phyloP scores from a whole-genome alignment of 1,140 invertebrate genomes.

The Aphaenogaster ashmeadi region DNA sequence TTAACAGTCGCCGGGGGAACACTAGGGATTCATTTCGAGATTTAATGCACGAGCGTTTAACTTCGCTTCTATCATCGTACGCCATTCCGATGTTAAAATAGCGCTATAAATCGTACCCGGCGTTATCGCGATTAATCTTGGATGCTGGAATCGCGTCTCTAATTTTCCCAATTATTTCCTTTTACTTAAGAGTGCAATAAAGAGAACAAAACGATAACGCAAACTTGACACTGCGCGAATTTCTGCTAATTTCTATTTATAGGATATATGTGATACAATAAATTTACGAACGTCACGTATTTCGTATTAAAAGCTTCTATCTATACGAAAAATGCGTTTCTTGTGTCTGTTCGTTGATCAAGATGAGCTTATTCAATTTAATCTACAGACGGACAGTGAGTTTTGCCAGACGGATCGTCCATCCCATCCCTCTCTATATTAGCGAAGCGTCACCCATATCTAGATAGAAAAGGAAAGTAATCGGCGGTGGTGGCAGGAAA shows the following conservation, averaged over 20 bases:
- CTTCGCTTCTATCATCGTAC: constrained; percentile 9
- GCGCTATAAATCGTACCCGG: constrained; percentile 13
- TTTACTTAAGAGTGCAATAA: not conserved
- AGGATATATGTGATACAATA: not conserved
- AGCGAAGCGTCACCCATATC: constrained; percentile 9
- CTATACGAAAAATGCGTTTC: not conserved
- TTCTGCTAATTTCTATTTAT: not conserved
- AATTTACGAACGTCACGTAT: not conserved
- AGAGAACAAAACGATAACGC: not conserved
- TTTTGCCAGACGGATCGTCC: not conserved
- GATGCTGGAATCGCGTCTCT: constrained; percentile 10
- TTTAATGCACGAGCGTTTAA: constrained; percentile 35
- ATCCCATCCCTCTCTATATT: not conserved
- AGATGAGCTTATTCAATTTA: constrained; percentile 35
- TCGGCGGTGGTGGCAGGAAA: not conserved
- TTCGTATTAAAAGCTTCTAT: not conserved
- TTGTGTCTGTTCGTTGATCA: not conserved
- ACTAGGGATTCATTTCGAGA: constrained; percentile 34
- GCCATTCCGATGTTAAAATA: constrained; percentile 36
- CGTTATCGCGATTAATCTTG: constrained; percentile 47
- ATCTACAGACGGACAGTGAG: not conserved
- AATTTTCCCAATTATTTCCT: constrained; percentile 23
- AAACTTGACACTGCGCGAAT: not conserved
- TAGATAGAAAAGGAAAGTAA: constrained; percentile 24
- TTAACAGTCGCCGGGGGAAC: constrained; percentile 5